Conservation (phyloP, 2,888 invertebrate species). For the Thyatira batis region DNA sequence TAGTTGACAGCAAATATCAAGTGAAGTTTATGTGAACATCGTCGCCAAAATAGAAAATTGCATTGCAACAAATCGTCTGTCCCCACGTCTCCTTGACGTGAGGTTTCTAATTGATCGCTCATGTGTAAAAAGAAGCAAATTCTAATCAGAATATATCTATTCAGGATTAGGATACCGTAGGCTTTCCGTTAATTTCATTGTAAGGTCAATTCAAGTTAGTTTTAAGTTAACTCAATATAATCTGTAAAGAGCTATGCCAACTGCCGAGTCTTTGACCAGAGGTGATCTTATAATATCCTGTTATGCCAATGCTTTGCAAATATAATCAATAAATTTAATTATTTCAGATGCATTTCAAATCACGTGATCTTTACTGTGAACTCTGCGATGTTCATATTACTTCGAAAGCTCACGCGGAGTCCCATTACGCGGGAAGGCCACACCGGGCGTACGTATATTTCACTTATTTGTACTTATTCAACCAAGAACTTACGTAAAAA, state of each 20-base stretch:
- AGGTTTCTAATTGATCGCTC: slow-evolving; percentile 13
- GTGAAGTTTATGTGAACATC: slow-evolving; percentile 61
- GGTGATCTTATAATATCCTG: background rate
- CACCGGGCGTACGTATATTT: slow-evolving; percentile 65
- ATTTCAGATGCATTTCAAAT: slow-evolving; percentile 55
- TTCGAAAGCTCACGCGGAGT: slow-evolving; percentile 71
- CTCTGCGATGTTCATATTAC: slow-evolving; percentile 77
- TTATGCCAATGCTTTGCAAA: background rate
- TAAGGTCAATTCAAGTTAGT: no score
- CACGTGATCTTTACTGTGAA: slow-evolving; percentile 73
- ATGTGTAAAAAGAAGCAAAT: no score
- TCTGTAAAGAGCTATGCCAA: no score
- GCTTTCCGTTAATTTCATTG: no score
- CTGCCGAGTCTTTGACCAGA: background rate
- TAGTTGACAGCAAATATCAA: slow-evolving; percentile 43
- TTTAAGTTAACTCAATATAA: no score
- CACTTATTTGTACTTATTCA: no score
- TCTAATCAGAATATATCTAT: no score
- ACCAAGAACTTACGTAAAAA: no score
- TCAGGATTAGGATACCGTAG: no score
- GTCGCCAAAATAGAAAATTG: slow-evolving; percentile 62
- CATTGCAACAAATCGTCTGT: slow-evolving; percentile 64
- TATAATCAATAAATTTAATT: background rate
- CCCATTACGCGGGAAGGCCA: slow-evolving; percentile 75
- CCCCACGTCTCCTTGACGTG: slow-evolving; percentile 49